These are phyloP conservation scores for Chamaea fasciata DNA, from an alignment of 2,113 vertebrate species.

Conservation along the genomic window DNA sequence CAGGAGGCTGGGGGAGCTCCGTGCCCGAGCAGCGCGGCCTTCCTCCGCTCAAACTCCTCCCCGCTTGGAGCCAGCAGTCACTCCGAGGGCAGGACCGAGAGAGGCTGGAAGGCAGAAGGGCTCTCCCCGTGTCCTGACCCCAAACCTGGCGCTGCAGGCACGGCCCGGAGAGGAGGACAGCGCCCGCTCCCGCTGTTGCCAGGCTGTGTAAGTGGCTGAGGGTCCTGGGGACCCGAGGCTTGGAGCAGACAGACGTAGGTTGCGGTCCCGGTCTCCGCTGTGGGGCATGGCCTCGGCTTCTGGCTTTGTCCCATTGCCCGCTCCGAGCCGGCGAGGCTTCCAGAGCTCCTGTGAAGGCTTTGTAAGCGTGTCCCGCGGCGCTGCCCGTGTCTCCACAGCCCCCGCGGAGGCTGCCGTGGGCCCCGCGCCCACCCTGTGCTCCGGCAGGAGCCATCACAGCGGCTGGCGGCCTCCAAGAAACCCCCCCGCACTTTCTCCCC, in stretches of 20 bases:
- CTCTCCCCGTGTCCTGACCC: background rate
- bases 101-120: background rate
- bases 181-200: background rate
- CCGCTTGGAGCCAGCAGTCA: accelerated
- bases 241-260: background rate
- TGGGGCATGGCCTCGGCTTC: background rate
- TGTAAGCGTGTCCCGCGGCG: accelerated
- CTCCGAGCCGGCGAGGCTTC: accelerated
- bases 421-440: background rate
- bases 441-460: background rate
- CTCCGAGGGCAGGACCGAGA: accelerated
- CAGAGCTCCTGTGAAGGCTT: accelerated
- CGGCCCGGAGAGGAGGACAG: background rate
- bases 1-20: background rate
- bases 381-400: background rate
- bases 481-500: background rate
- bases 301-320: background rate
- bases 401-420: background rate
- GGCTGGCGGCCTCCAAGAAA: background rate
- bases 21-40: accelerated
- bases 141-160: background rate
- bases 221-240: background rate
- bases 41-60: background rate
- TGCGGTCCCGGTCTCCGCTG: accelerated
- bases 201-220: accelerated